Evolutionary conservation across 2,797 vertebrate species (phyloP), one percentile per base, ranked within the genome.

Genomic region (Sebastes wilsoni): DNA sequence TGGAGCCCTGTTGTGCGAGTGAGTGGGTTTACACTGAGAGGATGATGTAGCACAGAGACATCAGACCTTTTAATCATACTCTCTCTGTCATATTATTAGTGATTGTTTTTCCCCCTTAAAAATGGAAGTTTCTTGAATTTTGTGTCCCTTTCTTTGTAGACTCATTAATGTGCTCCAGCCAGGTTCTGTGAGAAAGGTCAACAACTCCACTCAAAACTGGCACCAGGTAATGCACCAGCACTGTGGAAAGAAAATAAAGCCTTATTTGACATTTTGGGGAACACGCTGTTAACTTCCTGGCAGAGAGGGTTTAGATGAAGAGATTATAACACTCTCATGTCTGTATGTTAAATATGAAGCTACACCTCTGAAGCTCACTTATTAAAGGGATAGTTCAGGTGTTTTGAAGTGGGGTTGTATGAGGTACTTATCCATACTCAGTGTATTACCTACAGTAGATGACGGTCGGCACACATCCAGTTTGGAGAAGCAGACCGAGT

Each of bases 81-180:
- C 7, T 62, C 36, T 28, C 30, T 67, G 2, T 32, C 5, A 18
- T 16, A 11, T 42, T 38, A 38, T 14, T 38, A 38, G 36, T 38
- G 36, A 38, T 38, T 38, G 12, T 13, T 38, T 34, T 38, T 38
- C 12, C 36, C 12, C 36, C 38, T 13, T 42, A 27, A 36, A 32
- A 46, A 55, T 36, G 8, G 1, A 28, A 5, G 4, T 30, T 5
- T 36, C 5, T 36, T 72, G 2, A 38, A 18, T 71, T 46, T 8
- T 42, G 9, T 66, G 16, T 86, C 11, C 59, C 4, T 84, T n/a
- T 84, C 22, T 77, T 82, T 83, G 52, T 78, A 99, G 98, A 70
- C 96, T 99, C 76, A 98, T 99, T 83, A 99, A 99, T 77, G 96
- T 95, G 54, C 97, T 99, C 8, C 96, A 97, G 86, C 98, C 98